Base-by-base conservation (phyloP, 2,113 vertebrate species). In the Noturus placidus region DNA sequence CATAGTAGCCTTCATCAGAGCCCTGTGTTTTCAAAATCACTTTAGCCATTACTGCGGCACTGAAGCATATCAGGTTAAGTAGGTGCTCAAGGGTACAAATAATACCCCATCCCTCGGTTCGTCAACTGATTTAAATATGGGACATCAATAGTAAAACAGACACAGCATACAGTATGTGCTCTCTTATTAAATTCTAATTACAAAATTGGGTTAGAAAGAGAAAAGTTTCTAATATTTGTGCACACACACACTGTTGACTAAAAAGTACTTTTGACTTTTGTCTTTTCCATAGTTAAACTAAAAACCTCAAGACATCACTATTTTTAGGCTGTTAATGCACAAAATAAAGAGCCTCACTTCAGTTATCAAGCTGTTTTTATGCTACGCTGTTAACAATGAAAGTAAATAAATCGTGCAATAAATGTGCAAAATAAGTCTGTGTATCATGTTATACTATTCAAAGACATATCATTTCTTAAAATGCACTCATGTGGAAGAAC, bases 1-100 rank as follows among this genome's bases (percentile, higher is more conserved):
- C n/a, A n/a, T n/a, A 94, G 93, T 94, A 91, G 94, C 92, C 92
- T 93, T 94, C 94, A 93, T 94, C 90, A 91, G 79, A 89, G 89
- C 88, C 92, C 92, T 93, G 91, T 93, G 91, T 94, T 94, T 92
- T 90, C 33, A 20, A 70, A 70, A 70, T 95, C 93, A 93, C 89
- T 93, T 95, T 94, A 94, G 88, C 93, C 91, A 89, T 93, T 93
- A 93, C 92, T 91, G 91, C 93, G 88, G 92, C 90, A 92, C 88
- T 88, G 92, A 89, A 93, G 93, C 90, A 87, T 89, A 91, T 89
- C 92, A 91, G 93, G 93, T 95, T 93, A 94, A 94, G 91, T 92
- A 87, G 77, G 77, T 89, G 91, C 93, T 92, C 88, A 72, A 72
- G 10, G 69, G 33, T 72, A 74, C 20, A 35, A 74, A 72, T 38